Base-by-base conservation (phyloP, 92 coral and sea anemone genomes). In the Epizoanthus fatuus region DNA sequence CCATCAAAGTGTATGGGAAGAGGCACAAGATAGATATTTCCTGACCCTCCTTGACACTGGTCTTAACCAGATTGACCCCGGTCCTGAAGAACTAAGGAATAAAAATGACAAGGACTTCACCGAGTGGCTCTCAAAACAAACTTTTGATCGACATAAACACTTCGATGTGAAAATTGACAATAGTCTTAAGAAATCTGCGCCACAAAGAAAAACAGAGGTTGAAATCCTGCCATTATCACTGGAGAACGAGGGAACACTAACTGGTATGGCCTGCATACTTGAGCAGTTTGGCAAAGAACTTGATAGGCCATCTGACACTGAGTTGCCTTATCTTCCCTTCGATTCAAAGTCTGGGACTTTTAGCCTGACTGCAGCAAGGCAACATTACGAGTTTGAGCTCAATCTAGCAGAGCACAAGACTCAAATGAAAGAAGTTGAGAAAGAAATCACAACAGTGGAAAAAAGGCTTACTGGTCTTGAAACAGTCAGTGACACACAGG, bases 301-400 rank as follows among this genome's bases (percentile, higher is more conserved):
- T 7, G 52, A 5, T 7, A 4, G 11, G 11, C 32, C 37, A 5
- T 15, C 2, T 62, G 12, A 62, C 5, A 8, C 1, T 20, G 11
- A 62, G 9, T 15, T 8, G 0, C 4, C 66, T 12, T 20, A 22
- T 2, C 38, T 62, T 15, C 37, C 66, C 3, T 62, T 5, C 5
- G 66, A 62, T 62, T 20, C 2, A 1, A 62, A 62, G 0, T 62
- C 66, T 62, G 66, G 66, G 4, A 20, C 1, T 62, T 62, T 62
- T 62, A 20, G n/a, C 38, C 12, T 62, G 38, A 16, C 87, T 42
- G 47, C 59, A 3, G 58, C 81, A 29, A 81, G 82, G 79, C 83
- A 87, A 11, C 72, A 64, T 60, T 76, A 72, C 70, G 86, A 80
- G 49, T 67, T 74, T 10, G 81, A 59, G 20, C 76, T 52, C 51